Evolutionary conservation across 2,888 invertebrate species (phyloP).

Genomic region (Clistopyga incitator): DNA sequence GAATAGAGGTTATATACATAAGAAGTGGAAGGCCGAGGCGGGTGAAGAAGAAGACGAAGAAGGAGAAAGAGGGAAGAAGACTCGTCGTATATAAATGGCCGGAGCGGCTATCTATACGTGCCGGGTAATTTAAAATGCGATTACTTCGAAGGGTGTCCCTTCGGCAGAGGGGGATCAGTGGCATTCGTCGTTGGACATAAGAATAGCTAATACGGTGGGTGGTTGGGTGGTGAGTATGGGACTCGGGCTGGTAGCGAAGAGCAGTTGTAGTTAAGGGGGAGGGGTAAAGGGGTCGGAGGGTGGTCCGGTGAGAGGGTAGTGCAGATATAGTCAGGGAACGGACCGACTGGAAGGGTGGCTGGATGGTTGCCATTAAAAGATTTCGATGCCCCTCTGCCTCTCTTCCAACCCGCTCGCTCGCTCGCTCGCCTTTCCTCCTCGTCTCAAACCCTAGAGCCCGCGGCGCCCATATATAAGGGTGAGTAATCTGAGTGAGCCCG

Average conservation of each 20-base stretch:
- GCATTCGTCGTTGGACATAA: constrained; percentile 80
- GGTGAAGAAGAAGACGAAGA: constrained; percentile 10
- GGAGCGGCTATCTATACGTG: constrained; percentile 63
- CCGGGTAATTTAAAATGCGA: constrained; percentile 81
- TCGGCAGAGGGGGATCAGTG: constrained; percentile 71
- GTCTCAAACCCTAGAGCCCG: constrained; percentile 59
- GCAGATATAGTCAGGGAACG: constrained; percentile 49
- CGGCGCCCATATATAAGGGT: constrained; percentile 81
- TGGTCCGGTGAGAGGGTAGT: constrained; percentile 56
- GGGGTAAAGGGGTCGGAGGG: constrained; percentile 62
- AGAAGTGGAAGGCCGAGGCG: constrained; percentile 9
- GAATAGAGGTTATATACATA: constrained; percentile 48
- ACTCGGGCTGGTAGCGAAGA: constrained; percentile 8
- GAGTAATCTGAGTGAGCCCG: constrained; percentile 79
- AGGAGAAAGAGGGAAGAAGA: not conserved
- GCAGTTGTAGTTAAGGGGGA: constrained; percentile 59
- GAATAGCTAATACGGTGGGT: constrained; percentile 81
- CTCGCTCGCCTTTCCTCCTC: constrained; percentile 67
- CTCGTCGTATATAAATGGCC: constrained; percentile 58
- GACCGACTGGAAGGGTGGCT: constrained; percentile 71
- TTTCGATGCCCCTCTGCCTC: constrained; percentile 76
- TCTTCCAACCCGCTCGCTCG: constrained; percentile 57
- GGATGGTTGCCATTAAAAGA: constrained; percentile 83
- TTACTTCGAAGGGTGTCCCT: constrained; percentile 78
- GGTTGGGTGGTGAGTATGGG: constrained; percentile 65